Percentiles rank a stretch among this genome's conserved stretches.
Evolutionary conservation across 2,797 vertebrate genomes (phyloP).

Genomic region (Anguilla megastoma): DNA sequence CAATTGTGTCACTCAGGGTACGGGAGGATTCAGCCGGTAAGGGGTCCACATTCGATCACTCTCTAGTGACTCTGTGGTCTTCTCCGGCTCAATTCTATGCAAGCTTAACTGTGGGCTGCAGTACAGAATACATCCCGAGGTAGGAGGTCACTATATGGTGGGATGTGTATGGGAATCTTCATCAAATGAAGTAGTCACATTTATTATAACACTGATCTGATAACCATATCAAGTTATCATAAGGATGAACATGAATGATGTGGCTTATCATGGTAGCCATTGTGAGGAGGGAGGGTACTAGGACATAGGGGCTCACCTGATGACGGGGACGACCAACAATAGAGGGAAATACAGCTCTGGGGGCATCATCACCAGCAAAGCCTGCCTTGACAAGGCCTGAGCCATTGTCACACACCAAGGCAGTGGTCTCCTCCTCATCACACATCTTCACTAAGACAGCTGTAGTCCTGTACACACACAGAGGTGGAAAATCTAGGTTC

Average conservation of each 20-base stretch:
- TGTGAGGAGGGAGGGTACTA: slow-evolving; percentile 57
- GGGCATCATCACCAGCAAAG: slow-evolving; percentile 83
- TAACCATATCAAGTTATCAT: neutral
- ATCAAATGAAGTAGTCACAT: neutral
- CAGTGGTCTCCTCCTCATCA: slow-evolving; percentile 83
- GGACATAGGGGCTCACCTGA: slow-evolving; percentile 68
- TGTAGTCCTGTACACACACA: slow-evolving; percentile 29
- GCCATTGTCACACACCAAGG: slow-evolving; percentile 84
- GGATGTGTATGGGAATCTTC: neutral
- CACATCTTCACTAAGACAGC: slow-evolving; percentile 70
- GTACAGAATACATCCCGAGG: neutral
- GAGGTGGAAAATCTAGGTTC: too few relatives aligned
- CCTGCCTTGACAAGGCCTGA: slow-evolving; percentile 86
- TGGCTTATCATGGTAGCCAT: neutral
- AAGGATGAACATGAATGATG: neutral
- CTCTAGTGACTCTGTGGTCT: too few relatives aligned
- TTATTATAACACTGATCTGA: neutral
- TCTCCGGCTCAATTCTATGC: too few relatives aligned
- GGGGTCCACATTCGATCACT: too few relatives aligned
- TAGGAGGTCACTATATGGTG: neutral
- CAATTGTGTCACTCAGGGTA: too few relatives aligned
- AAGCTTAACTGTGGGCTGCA: too few relatives aligned
- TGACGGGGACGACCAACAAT: slow-evolving; percentile 85
- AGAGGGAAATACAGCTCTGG: slow-evolving; percentile 83
- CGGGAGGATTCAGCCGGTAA: too few relatives aligned